A percentile compares a stretch with the other conserved stretches of the same genome.
These are phyloP conservation scores for Lethocerus indicus DNA, from an alignment of 1,140 invertebrate genomes.

Conservation along the genomic window DNA sequence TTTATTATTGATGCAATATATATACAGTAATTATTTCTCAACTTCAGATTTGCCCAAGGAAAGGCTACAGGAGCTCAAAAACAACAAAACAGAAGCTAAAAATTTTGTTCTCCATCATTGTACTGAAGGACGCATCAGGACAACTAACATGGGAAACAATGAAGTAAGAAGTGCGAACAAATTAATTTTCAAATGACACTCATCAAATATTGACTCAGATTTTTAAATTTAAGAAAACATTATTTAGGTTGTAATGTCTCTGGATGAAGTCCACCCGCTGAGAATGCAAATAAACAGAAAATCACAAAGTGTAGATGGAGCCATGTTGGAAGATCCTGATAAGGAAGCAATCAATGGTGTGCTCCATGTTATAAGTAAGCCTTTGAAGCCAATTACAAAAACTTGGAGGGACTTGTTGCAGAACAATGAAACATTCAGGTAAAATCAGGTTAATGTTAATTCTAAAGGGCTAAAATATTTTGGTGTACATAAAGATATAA, in stretches of 20 bases:
- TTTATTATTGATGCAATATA: too few species aligned
- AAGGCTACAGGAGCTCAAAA: constrained; percentile 21
- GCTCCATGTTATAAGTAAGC: constrained; percentile 33
- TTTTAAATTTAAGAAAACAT: too few species aligned
- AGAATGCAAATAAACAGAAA: constrained; percentile 23
- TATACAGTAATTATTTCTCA: constrained; percentile 3
- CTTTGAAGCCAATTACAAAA: constrained; percentile 19
- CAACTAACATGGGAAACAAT: constrained; percentile 25
- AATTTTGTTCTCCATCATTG: constrained; percentile 26
- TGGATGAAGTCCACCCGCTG: constrained; percentile 26
- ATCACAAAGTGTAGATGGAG: constrained; percentile 27
- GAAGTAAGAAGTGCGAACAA: constrained; percentile 20
- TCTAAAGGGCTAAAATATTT: too few species aligned
- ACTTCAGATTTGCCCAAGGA: constrained; percentile 22
- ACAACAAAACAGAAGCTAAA: constrained; percentile 23
- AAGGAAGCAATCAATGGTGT: constrained; percentile 34
- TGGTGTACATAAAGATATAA: too few species aligned
- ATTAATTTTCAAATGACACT: neutral
- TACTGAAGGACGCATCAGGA: constrained; percentile 22
- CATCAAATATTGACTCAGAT: constrained; percentile 1
- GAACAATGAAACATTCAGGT: too few species aligned
- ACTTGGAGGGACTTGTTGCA: too few species aligned
- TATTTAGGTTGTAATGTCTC: constrained; percentile 24
- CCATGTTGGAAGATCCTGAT: constrained; percentile 26
- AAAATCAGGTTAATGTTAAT: too few species aligned